A percentile compares a stretch with the other conserved stretches of the same genome.
phyloP scores from a whole-genome alignment of 2,113 vertebrate species.

The Bostrychus sinensis region DNA sequence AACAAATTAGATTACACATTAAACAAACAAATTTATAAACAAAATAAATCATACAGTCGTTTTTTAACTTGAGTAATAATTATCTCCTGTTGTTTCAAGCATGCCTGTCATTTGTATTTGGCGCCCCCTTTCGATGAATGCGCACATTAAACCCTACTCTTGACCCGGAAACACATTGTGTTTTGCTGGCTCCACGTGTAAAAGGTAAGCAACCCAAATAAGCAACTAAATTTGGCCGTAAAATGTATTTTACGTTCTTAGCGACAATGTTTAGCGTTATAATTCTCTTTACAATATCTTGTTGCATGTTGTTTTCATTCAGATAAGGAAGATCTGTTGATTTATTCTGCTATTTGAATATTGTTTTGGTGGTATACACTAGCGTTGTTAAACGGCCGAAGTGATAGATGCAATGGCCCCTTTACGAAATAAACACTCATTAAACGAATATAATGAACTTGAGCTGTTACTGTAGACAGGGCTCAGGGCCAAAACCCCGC shows the following conservation, averaged over 20 bases:
- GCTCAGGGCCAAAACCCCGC: no score
- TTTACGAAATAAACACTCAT: no score
- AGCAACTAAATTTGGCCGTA: not conserved
- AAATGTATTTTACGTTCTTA: not conserved
- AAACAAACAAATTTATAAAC: no score
- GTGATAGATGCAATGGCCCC: no score
- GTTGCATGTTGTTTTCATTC: not conserved
- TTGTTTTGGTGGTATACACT: not conserved
- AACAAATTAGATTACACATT: no score
- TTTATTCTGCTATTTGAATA: not conserved
- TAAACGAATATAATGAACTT: no score
- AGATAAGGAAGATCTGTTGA: not conserved
- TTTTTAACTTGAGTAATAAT: no score
- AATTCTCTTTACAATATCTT: not conserved
- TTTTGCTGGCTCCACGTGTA: conserved; percentile 18
- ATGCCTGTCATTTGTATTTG: not conserved
- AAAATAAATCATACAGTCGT: no score
- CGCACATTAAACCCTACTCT: not conserved
- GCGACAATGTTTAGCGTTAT: not conserved
- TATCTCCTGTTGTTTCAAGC: no score
- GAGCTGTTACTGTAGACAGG: no score
- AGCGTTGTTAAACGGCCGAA: no score
- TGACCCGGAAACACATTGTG: conserved; percentile 52
- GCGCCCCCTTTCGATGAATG: conserved; percentile 9
- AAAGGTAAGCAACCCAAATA: conserved; percentile 28